A percentile compares a stretch with the other conserved stretches of the same genome.
Conservation (phyloP, 2,888 invertebrate genomes). For the Trichogramma dendrolimi region DNA sequence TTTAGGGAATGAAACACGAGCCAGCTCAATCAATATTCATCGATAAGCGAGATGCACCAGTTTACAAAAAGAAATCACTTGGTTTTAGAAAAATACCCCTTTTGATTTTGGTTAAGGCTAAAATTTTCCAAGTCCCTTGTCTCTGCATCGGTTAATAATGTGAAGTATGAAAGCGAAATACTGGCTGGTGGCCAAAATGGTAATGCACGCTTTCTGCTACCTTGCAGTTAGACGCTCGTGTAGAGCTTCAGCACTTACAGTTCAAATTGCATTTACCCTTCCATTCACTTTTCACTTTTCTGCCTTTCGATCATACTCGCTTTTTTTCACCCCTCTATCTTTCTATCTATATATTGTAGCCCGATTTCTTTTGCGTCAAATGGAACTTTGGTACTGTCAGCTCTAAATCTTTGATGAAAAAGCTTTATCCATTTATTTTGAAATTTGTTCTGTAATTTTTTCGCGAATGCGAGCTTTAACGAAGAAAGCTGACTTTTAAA, state of each 20-base stretch:
- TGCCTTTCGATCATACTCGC: slow-evolving; percentile 1
- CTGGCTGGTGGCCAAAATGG: slow-evolving; percentile 45
- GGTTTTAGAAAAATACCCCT: too few relatives aligned
- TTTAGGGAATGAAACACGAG: too few relatives aligned
- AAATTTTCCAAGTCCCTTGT: too few relatives aligned
- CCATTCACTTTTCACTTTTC: slow-evolving; percentile 19
- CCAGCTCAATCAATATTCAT: too few relatives aligned
- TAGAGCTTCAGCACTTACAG: slow-evolving; percentile 15
- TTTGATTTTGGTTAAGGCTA: too few relatives aligned
- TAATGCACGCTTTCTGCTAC: slow-evolving; percentile 40
- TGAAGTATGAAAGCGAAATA: slow-evolving; percentile 1
- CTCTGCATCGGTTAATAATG: slow-evolving; percentile 1
- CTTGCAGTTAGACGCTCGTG: slow-evolving; percentile 25
- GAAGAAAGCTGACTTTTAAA: too few relatives aligned
- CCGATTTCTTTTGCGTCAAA: not conserved
- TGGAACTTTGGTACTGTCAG: not conserved
- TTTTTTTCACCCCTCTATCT: not conserved
- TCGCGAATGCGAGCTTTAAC: too few relatives aligned
- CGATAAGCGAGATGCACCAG: too few relatives aligned
- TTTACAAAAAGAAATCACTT: too few relatives aligned
- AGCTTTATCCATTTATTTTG: too few relatives aligned
- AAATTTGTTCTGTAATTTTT: too few relatives aligned
- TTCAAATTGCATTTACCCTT: slow-evolving; percentile 20
- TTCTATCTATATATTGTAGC: not conserved
- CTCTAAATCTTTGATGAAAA: not conserved